phyloP scores from a whole-genome alignment of 2,888 invertebrate genomes.

The Dasypolia templi region DNA sequence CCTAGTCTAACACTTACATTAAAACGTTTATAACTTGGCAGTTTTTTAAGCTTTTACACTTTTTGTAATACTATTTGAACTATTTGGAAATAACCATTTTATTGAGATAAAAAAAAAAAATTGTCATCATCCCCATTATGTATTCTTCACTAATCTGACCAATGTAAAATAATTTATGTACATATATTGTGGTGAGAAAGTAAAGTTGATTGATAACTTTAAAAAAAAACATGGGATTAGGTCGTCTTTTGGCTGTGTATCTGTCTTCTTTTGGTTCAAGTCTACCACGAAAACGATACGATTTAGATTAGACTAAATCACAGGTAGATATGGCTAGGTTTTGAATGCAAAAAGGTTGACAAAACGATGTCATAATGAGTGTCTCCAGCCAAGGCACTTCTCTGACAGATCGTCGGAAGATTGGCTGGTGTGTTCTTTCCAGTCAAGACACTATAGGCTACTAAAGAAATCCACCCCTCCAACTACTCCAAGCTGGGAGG shows the following conservation, averaged over 20 bases:
- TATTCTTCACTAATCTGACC: too few species aligned
- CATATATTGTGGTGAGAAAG: too few species aligned
- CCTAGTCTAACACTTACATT: too few species aligned
- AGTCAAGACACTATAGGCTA: background rate
- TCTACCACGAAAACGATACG: background rate
- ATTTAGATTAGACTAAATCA: background rate
- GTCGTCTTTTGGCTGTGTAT: background rate
- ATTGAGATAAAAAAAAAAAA: too few species aligned
- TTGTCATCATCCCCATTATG: too few species aligned
- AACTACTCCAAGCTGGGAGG: too few species aligned
- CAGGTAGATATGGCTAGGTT: background rate
- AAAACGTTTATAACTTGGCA: too few species aligned
- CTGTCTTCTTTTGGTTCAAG: background rate
- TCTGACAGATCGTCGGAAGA: background rate
- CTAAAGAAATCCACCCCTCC: background rate
- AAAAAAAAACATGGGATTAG: constrained; percentile 4
- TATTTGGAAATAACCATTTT: too few species aligned
- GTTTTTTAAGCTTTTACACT: too few species aligned
- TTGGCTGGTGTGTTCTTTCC: background rate
- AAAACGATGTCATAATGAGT: background rate
- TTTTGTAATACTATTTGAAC: too few species aligned
- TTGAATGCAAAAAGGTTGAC: background rate
- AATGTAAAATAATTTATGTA: too few species aligned
- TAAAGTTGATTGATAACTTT: too few species aligned
- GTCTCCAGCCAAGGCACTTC: background rate